A percentile compares a stretch with the other conserved stretches of the same genome.
Evolutionary conservation across 2,113 vertebrate genomes (phyloP).

Genomic region (Tiliqua scincoides): DNA sequence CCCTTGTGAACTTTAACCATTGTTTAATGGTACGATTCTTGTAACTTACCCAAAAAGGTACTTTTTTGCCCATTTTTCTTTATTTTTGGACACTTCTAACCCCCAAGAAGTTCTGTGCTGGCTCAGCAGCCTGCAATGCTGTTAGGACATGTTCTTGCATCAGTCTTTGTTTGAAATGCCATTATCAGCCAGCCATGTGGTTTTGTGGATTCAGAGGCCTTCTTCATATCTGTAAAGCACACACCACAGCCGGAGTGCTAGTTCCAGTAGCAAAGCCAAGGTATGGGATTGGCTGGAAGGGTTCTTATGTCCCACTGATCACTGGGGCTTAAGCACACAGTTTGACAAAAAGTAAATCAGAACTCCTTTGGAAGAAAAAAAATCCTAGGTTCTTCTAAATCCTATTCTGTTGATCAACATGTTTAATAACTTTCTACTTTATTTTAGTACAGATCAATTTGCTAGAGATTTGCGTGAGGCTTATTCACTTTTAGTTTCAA

Average conservation of each 20-base stretch:
- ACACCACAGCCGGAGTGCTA: too few species aligned
- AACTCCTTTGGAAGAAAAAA: not conserved
- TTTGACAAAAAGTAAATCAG: not conserved
- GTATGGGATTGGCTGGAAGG: too few species aligned
- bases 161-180: too few species aligned
- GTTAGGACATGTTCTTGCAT: too few species aligned
- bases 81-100: too few species aligned
- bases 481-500: slow-evolving; percentile 4
- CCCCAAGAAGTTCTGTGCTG: too few species aligned
- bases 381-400: not conserved
- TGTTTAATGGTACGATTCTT: not conserved
- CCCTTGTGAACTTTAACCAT: not conserved
- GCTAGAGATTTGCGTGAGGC: not conserved
- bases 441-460: not conserved
- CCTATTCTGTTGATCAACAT: not conserved
- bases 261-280: too few species aligned
- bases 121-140: too few species aligned
- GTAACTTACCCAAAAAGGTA: not conserved
- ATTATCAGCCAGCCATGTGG: too few species aligned
- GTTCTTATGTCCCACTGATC: not conserved
- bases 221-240: too few species aligned
- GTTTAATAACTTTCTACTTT: not conserved
- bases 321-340: not conserved
- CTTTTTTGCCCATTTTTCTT: too few species aligned
- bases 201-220: too few species aligned